Conservation (phyloP, 2,113 vertebrate species). For the Opisthocomus hoazin region DNA sequence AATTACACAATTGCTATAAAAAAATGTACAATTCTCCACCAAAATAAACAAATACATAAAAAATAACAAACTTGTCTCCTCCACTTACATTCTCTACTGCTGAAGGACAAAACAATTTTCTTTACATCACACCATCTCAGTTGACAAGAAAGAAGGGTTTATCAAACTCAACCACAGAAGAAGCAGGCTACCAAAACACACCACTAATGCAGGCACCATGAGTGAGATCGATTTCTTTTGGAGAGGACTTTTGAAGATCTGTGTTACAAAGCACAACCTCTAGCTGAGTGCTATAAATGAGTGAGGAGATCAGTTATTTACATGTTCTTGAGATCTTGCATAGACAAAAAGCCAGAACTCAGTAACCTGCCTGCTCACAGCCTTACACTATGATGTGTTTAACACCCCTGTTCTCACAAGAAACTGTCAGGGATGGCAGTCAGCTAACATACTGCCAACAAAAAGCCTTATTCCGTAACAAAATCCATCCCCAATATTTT, state of each 20-base stretch:
- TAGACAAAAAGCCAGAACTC: background rate
- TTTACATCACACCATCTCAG: background rate
- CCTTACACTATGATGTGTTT: background rate
- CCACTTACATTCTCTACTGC: background rate
- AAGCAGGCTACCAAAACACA: background rate
- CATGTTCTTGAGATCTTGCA: background rate
- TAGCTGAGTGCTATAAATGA: background rate
- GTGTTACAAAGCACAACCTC: background rate
- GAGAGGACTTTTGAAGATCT: background rate
- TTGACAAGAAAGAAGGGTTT: background rate
- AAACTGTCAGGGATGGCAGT: background rate
- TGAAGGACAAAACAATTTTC: background rate
- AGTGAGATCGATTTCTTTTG: background rate
- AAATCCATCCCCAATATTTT: background rate
- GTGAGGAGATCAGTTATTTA: background rate
- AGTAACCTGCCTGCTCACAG: background rate
- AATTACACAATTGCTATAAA: conserved; percentile 8
- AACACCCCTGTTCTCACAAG: background rate
- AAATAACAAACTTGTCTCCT: background rate
- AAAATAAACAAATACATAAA: background rate
- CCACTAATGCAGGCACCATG: background rate
- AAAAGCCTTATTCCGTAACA: background rate
- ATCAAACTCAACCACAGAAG: background rate
- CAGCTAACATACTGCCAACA: background rate
- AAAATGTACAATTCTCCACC: background rate